Evolutionary conservation across 2,888 invertebrate species (phyloP).

Genomic region (Amiota mariae): DNA sequence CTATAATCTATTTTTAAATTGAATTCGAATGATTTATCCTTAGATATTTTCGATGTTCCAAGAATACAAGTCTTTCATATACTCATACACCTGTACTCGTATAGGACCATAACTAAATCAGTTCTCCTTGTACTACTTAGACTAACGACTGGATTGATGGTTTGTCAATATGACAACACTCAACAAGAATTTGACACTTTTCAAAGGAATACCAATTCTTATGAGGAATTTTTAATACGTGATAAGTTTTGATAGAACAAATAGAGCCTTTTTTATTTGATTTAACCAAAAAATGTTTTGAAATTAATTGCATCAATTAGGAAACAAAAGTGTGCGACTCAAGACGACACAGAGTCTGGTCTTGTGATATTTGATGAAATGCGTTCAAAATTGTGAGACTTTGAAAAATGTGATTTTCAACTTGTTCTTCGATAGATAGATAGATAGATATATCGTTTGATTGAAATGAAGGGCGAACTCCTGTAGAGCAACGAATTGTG

Average conservation of each 20-base stretch:
- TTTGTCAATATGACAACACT: background rate
- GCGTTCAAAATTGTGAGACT: constrained; percentile 44
- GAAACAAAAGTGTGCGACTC: constrained; percentile 36
- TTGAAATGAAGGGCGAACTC: constrained; percentile 36
- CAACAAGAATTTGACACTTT: background rate
- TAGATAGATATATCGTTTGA: constrained; percentile 36
- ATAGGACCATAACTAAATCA: no score
- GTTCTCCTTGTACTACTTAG: no score
- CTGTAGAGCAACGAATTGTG: constrained; percentile 44
- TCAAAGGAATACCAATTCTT: background rate
- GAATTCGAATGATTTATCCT: no score
- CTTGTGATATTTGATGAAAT: constrained; percentile 44
- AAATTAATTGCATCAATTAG: constrained; percentile 58
- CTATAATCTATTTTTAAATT: no score
- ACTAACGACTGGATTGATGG: no score
- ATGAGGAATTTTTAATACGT: background rate
- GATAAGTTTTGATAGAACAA: constrained; percentile 4
- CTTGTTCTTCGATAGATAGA: constrained; percentile 32
- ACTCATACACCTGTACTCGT: no score
- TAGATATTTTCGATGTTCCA: no score
- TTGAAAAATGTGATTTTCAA: constrained; percentile 54
- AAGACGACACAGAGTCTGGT: constrained; percentile 34
- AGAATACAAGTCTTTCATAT: no score
- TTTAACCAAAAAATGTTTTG: background rate
- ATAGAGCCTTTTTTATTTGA: background rate